Percentiles rank a stretch among this genome's conserved stretches.
These are phyloP conservation scores for Mallotus villosus DNA, from an alignment of 2,797 vertebrate genomes.

Conservation along the genomic window DNA sequence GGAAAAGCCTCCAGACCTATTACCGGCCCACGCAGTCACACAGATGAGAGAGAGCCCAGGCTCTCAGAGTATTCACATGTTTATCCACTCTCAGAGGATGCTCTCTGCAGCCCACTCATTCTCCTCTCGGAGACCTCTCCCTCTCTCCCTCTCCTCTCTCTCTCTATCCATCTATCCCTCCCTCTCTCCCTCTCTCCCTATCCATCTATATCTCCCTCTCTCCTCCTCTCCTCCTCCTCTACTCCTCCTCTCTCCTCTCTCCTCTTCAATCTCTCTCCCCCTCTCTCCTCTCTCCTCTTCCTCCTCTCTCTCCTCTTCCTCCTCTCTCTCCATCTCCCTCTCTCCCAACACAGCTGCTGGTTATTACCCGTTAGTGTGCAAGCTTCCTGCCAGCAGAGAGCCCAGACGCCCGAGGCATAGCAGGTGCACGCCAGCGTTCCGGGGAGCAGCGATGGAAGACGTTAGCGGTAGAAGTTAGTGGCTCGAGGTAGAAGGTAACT, in stretches of 20 bases:
- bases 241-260: not conserved
- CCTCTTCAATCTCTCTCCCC: not conserved
- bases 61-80: constrained; percentile 66
- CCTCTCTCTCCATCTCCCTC: constrained; percentile 50
- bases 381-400: constrained; percentile 33
- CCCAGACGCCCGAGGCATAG: not conserved
- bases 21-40: constrained; percentile 64
- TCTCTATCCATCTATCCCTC: constrained; percentile 39
- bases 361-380: not conserved
- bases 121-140: not conserved
- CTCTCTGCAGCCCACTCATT: constrained; percentile 57
- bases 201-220: constrained; percentile 52
- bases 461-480: not conserved
- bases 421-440: constrained; percentile 24
- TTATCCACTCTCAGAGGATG: constrained; percentile 62
- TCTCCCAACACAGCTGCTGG: constrained; percentile 32
- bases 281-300: constrained; percentile 23
- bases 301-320: constrained; percentile 56
- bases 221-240: not conserved
- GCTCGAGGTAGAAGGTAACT: constrained; percentile 11
- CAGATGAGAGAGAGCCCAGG: constrained; percentile 45
- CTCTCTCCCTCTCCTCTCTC: not conserved
- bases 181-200: not conserved
- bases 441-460: constrained; percentile 20
- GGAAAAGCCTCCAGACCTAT: constrained; percentile 68